phyloP scores from a whole-genome alignment of 2,888 invertebrate species.

The Cremastinae sp. region DNA sequence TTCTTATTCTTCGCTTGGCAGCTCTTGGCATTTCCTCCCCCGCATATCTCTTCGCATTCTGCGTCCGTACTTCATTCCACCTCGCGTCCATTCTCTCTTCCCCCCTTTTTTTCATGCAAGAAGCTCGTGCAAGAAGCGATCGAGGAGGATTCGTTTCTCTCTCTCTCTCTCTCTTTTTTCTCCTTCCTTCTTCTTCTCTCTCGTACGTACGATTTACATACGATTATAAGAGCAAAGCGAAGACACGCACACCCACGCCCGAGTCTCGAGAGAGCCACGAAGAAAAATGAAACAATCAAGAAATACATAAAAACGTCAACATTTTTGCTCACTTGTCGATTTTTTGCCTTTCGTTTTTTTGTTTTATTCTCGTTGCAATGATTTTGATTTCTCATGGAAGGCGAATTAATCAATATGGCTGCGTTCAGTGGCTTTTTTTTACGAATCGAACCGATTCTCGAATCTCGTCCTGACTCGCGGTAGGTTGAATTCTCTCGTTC shows the following conservation, averaged over 20 bases:
- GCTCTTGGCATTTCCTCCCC: conserved; percentile 51
- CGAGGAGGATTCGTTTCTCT: conserved; percentile 29
- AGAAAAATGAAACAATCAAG: conserved; percentile 22
- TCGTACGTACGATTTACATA: conserved; percentile 78
- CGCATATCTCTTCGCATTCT: conserved; percentile 26
- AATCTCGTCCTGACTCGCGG: conserved; percentile 12
- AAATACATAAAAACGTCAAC: conserved; percentile 61
- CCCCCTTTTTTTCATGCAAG: conserved; percentile 31
- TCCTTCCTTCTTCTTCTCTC: conserved; percentile 62
- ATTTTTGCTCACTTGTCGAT: no score
- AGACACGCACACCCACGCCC: conserved; percentile 78
- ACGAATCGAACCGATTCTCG: conserved; percentile 11
- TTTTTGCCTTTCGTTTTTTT: no score
- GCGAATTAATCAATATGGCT: background rate
- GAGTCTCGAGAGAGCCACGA: conserved; percentile 61
- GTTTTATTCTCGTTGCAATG: no score
- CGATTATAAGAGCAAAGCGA: conserved; percentile 76
- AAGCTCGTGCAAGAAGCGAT: conserved; percentile 41
- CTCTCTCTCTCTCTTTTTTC: conserved; percentile 23
- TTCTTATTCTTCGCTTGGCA: conserved; percentile 51
- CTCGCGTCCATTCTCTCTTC: conserved; percentile 39
- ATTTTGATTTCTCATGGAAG: no score
- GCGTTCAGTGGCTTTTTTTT: background rate
- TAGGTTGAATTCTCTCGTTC: conserved; percentile 30
- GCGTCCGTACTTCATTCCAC: conserved; percentile 51